Evolutionary conservation across 2,888 invertebrate genomes (phyloP), one percentile per base, ranked within the genome.

Genomic region (Melanargia galathea): DNA sequence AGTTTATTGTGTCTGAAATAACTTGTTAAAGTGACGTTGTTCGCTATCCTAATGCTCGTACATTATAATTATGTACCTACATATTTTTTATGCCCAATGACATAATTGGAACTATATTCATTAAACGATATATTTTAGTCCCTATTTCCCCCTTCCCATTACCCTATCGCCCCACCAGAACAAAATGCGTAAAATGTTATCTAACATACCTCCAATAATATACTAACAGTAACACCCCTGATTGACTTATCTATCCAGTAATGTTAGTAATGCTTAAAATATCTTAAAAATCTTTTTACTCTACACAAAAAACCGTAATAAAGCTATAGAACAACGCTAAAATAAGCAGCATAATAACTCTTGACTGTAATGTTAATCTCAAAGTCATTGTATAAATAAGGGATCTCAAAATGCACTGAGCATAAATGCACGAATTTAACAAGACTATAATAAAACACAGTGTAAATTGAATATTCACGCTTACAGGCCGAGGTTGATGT

Each of bases 381-480:
- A 63, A 65, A 60, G 59, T 63, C 18, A 51, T 43, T 51, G 60
- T 51, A 63, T 60, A 63, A 65, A 60, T 20, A 54, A 62, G 33
- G 48, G 22, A 60, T 49, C 54, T 57, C 52, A 26, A 58, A 59
- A 56, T 56, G 38, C 43, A 45, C 48, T 48, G 55, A 63, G 48
- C 33, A 46, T 33, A 46, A 48, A 58, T 63, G 48, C 48, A 57
- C 58, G 54, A 63, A 61, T 66, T 63, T 63, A 61, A 63, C 58
- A 49, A 63, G 54, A 63, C 63, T 63, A 61, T 58, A 63, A 63
- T 66, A 63, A 60, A 63, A 52, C 52, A 52, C 43, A 24, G 60
- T 58, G 52, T 58, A 63, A 63, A 66, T 67, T 62, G 62, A 64
- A 68, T 68, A 64, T 68, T 66, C 62, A 64, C 59, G 57, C 64